Percentiles rank a stretch among this genome's conserved stretches.
Evolutionary conservation across 1,140 invertebrate species (phyloP).

Genomic region (Pseudomyrmex sp.): DNA sequence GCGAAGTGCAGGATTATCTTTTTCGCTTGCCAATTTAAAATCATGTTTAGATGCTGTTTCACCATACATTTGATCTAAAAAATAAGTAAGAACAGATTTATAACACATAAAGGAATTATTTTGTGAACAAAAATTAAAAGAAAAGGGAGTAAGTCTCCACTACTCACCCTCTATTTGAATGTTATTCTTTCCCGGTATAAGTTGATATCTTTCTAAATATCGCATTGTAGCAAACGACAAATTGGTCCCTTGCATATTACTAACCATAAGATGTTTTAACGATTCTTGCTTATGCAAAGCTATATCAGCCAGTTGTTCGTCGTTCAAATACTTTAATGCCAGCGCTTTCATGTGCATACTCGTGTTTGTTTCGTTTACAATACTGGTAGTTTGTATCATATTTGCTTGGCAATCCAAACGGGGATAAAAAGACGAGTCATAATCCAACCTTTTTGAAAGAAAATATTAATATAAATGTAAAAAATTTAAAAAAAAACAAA

Average conservation of each 20-base stretch:
- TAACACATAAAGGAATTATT: not conserved
- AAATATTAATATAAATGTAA: not conserved
- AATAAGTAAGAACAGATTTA: constrained; percentile 2
- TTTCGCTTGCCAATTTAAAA: constrained; percentile 28
- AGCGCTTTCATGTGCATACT: constrained; percentile 88
- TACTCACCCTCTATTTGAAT: constrained; percentile 71
- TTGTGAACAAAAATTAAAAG: not conserved
- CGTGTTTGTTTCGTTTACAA: constrained; percentile 84
- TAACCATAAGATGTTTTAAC: constrained; percentile 75
- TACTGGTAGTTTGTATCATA: constrained; percentile 72
- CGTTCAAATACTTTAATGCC: constrained; percentile 88
- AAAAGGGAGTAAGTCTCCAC: not conserved
- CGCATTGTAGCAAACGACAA: constrained; percentile 88
- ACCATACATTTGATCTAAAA: constrained; percentile 44
- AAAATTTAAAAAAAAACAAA: too few relatives aligned
- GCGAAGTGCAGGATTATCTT: constrained; percentile 46
- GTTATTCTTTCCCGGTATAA: constrained; percentile 83
- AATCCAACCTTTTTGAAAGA: constrained; percentile 82
- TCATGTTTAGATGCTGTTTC: constrained; percentile 51
- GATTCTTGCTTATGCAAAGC: constrained; percentile 77
- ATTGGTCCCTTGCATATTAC: constrained; percentile 82
- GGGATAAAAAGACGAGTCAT: constrained; percentile 82
- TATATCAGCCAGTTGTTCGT: constrained; percentile 84
- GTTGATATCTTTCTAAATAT: constrained; percentile 88
- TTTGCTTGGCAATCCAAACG: constrained; percentile 76